phyloP scores from a whole-genome alignment of 2,888 invertebrate genomes.

The Cataglyphis altisquamis region DNA sequence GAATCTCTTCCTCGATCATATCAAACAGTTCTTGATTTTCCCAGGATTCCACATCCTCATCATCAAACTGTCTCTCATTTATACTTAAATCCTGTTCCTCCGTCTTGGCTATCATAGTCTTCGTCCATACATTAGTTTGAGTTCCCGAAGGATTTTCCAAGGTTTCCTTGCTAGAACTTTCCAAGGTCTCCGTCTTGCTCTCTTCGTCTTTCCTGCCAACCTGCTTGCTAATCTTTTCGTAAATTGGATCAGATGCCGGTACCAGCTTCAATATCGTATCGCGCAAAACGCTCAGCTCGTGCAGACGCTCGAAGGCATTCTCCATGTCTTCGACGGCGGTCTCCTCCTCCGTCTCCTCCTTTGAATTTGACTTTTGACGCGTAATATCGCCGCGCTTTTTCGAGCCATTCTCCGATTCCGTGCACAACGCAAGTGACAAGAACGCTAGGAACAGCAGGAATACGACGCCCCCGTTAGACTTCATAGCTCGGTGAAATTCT shows the following conservation, averaged over 20 bases:
- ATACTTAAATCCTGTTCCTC: slow-evolving; percentile 72
- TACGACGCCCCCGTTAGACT: slow-evolving; percentile 64
- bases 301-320: slow-evolving; percentile 75
- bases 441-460: slow-evolving; percentile 72
- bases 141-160: slow-evolving; percentile 60
- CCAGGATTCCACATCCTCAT: slow-evolving; percentile 72
- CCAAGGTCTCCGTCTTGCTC: slow-evolving; percentile 58
- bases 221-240: slow-evolving; percentile 75
- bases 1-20: slow-evolving; percentile 87
- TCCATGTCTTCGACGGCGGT: slow-evolving; percentile 74
- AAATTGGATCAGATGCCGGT: slow-evolving; percentile 71
- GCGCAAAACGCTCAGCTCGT: slow-evolving; percentile 76
- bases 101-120: slow-evolving; percentile 71
- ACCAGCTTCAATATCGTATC: slow-evolving; percentile 78
- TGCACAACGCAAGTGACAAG: slow-evolving; percentile 64
- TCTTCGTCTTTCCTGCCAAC: slow-evolving; percentile 65
- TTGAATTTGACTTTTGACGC: slow-evolving; percentile 67
- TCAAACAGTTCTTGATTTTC: slow-evolving; percentile 73
- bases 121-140: slow-evolving; percentile 75
- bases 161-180: slow-evolving; percentile 56
- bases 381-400: slow-evolving; percentile 68
- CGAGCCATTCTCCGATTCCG: slow-evolving; percentile 70
- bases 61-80: slow-evolving; percentile 62
- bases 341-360: slow-evolving; percentile 78
- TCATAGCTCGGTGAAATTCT: slow-evolving; percentile 66